These are phyloP conservation scores for Erebia ligea DNA, from an alignment of 2,888 invertebrate species.

Conservation along the genomic window DNA sequence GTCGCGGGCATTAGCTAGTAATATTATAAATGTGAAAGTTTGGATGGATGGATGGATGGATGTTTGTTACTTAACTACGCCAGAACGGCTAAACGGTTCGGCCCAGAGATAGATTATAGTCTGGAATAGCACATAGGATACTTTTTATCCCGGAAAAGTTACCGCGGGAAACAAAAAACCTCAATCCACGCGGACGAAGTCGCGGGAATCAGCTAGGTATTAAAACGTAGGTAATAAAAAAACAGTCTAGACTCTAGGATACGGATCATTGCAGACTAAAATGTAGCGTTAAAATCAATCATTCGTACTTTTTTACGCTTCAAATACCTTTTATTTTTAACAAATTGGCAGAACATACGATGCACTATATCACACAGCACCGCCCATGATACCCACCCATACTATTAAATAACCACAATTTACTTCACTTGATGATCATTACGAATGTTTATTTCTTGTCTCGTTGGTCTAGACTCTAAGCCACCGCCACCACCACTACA, in stretches of 20 bases:
- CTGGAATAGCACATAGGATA: too few relatives aligned
- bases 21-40: too few relatives aligned
- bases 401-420: constrained; percentile 5
- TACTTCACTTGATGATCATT: not conserved
- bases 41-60: too few relatives aligned
- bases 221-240: not conserved
- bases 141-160: too few relatives aligned
- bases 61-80: too few relatives aligned
- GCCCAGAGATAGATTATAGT: too few relatives aligned
- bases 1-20: too few relatives aligned
- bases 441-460: not conserved
- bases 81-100: too few relatives aligned
- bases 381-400: not conserved
- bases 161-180: too few relatives aligned
- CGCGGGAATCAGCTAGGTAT: not conserved
- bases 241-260: not conserved
- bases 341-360: constrained; percentile 7
- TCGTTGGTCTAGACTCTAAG: not conserved
- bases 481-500: too few relatives aligned
- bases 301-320: not conserved
- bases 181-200: too few relatives aligned
- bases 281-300: not conserved
- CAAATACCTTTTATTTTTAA: not conserved
- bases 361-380: not conserved
- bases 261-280: not conserved